Conservation (phyloP, 2,888 invertebrate genomes). For the Apodemia duryi region DNA sequence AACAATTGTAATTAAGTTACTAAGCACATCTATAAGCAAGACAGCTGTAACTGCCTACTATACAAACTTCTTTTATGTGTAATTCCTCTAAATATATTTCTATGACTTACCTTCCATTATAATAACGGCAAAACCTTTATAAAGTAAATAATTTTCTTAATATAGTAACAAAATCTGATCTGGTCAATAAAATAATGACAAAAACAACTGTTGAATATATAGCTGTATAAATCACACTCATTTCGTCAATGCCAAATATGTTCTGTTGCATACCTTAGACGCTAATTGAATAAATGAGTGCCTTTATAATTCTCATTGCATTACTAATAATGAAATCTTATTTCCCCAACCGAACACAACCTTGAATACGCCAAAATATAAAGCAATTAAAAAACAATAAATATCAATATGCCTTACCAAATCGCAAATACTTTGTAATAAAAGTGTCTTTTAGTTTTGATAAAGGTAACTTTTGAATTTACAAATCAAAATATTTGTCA, state of each 20-base stretch:
- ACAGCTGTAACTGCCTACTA: too few relatives aligned
- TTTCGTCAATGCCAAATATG: constrained; percentile 9
- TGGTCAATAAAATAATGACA: background rate
- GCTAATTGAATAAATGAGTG: constrained; percentile 61
- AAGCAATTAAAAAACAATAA: background rate
- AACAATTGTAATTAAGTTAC: background rate
- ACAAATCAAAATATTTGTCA: constrained; percentile 6
- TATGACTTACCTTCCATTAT: background rate
- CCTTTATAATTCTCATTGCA: constrained; percentile 45
- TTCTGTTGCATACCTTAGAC: constrained; percentile 31
- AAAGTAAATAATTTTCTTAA: background rate
- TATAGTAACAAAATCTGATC: background rate
- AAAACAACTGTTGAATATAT: background rate
- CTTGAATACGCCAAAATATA: constrained; percentile 56
- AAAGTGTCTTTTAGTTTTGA: background rate
- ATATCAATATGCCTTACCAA: constrained; percentile 29
- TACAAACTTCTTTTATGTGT: background rate
- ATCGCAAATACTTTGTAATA: constrained; percentile 15
- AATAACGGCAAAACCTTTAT: background rate
- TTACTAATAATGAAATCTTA: constrained; percentile 48
- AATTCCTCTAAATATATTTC: background rate
- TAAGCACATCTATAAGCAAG: background rate
- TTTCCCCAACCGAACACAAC: constrained; percentile 54
- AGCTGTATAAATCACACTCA: background rate
- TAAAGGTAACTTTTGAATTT: background rate